Evolutionary conservation across 2,797 vertebrate species (phyloP).

Genomic region (Heliangelus exortis): DNA sequence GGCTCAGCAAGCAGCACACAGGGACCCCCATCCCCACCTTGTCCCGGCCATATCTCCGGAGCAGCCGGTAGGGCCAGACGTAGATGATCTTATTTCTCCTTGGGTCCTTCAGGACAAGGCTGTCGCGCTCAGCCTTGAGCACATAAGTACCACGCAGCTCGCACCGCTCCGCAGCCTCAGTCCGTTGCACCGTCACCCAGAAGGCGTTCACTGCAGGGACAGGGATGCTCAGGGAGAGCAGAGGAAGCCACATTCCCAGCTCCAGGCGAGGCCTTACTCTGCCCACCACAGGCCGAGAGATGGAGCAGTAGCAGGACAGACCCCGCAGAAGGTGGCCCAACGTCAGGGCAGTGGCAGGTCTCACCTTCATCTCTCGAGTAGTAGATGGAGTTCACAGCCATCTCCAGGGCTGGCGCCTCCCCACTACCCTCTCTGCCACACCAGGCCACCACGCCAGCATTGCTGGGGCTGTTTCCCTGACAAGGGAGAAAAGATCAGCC

Average conservation of each 20-base stretch:
- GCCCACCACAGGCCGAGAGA: accelerated
- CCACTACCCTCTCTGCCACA: not conserved
- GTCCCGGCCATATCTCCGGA: slow-evolving; percentile 93
- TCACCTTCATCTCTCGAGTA: slow-evolving; percentile 92
- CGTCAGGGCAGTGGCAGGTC: not conserved
- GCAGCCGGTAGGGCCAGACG: slow-evolving; percentile 93
- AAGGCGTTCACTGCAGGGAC: slow-evolving; percentile 85
- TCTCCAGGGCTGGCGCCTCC: slow-evolving; percentile 77
- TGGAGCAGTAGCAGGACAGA: not conserved
- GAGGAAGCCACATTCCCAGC: not conserved
- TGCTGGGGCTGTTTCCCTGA: slow-evolving; percentile 48
- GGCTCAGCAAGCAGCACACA: accelerated
- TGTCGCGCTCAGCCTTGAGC: slow-evolving; percentile 86
- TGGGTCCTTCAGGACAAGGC: slow-evolving; percentile 85
- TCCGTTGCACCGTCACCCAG: slow-evolving; percentile 91
- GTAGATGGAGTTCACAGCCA: slow-evolving; percentile 96
- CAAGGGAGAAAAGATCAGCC: not conserved
- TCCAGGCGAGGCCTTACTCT: not conserved
- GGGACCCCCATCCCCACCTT: slow-evolving; percentile 76
- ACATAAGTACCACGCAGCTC: slow-evolving; percentile 85
- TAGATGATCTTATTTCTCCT: slow-evolving; percentile 81
- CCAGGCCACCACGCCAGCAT: not conserved
- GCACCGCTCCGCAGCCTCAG: slow-evolving; percentile 92
- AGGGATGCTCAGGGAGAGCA: not conserved
- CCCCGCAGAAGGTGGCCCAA: accelerated